Evolutionary conservation across 2,113 vertebrate genomes (phyloP), one percentile per base, ranked within the genome.

Genomic region (Neotoma lepida): DNA sequence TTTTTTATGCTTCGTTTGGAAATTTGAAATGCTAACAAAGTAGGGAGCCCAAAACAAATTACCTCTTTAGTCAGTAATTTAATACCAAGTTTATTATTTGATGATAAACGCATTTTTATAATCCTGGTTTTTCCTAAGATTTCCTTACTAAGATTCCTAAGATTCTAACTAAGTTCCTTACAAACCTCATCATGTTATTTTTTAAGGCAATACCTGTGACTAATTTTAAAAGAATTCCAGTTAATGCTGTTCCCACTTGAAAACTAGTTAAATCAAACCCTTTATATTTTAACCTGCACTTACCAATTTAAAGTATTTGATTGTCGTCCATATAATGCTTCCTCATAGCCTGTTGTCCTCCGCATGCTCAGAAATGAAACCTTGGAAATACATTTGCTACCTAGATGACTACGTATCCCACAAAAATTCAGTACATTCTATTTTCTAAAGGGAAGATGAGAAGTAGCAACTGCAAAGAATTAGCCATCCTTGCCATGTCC

Each of bases 1-100:
- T 88, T 95, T 92, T 80, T 90, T 80, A 95, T 61, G 39, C 73
- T 39, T 90, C 8, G 0, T 89, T 85, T 88, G 66, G 94, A 93
- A 96, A 96, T 91, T 18, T 92, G 54, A 88, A 95, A 86, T 92
- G 56, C 80, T 96, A 93, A 61, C 39, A 86, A 22, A 46, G 30
- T 80, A 56, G 77, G 13, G 58, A 89, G 28, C 12, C n/a, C 63
- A 30, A 94, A 96, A 86, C 26, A 93, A 77, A 88, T 93, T 70
- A 86, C 3, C 77, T 90, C 92, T 94, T 89, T 58, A 66, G 64
- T 89, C 49, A 85, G 30, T 78, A 95, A 95, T 86, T 86, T 82
- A 93, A 89, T 66, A n/a, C 2, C 39, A 88, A 86, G 64, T 95
- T 46, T 68, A 64, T 56, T 90, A 68, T 73, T 93, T 74, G 92